A percentile compares a stretch with the other conserved stretches of the same genome.
Conservation (phyloP, 2,797 vertebrate genomes). For the Gymnothorax javanicus region DNA sequence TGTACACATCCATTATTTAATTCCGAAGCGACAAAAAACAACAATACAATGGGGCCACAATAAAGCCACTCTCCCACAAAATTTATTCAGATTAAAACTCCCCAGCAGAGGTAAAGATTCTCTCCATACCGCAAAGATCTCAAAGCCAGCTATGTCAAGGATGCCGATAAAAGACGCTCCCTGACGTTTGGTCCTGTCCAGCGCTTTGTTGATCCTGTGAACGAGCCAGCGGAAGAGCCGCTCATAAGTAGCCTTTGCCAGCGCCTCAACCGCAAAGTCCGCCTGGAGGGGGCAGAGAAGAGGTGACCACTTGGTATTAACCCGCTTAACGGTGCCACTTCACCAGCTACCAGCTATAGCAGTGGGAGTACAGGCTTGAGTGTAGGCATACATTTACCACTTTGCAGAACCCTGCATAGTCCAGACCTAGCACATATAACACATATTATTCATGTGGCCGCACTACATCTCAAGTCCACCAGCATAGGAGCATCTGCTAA, state of each 20-base stretch:
- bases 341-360: not conserved
- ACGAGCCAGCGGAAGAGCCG: conserved; percentile 99
- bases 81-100: not conserved
- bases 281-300: conserved; percentile 69
- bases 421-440: not conserved
- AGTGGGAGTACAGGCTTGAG: not conserved
- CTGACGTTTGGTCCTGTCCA: conserved; percentile 96
- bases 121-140: conserved; percentile 90
- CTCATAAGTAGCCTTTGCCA: conserved; percentile 95
- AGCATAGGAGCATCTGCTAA: not conserved
- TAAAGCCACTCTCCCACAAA: not conserved
- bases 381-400: not conserved
- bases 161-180: conserved; percentile 98
- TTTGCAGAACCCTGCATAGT: not conserved
- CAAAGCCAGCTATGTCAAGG: conserved; percentile 96
- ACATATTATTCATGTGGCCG: not conserved
- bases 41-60: not conserved
- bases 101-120: not conserved
- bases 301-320: not conserved
- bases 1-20: not conserved
- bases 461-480: not conserved
- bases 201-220: conserved; percentile 93
- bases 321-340: not conserved
- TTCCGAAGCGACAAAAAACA: not conserved
- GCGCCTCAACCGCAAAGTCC: conserved; percentile 94